Evolutionary conservation across 2,888 invertebrate genomes (phyloP).

Genomic region (Netelia melanura): DNA sequence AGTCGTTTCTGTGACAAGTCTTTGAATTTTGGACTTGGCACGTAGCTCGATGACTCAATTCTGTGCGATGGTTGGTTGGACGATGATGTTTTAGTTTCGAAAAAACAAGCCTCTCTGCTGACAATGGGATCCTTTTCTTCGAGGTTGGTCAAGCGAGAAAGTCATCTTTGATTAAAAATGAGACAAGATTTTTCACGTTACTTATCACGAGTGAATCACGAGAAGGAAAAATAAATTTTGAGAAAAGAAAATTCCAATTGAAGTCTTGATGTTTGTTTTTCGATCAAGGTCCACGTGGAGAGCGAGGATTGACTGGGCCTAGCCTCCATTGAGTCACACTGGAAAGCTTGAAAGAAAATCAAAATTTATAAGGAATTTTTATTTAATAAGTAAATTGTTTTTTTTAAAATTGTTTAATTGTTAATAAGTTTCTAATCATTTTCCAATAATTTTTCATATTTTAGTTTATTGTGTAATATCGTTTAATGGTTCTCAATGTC

Average conservation of each 20-base stretch:
- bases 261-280: constrained; percentile 1
- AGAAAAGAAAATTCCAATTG: background rate
- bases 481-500: background rate
- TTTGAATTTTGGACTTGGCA: constrained; percentile 9
- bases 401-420: background rate
- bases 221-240: background rate
- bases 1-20: background rate
- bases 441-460: background rate
- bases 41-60: background rate
- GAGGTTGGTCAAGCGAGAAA: background rate
- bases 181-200: constrained; percentile 16
- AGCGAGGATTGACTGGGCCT: background rate
- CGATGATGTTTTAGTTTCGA: background rate
- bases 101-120: constrained; percentile 1
- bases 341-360: background rate
- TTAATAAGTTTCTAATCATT: background rate
- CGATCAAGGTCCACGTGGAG: background rate
- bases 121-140: background rate
- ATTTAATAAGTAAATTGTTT: background rate
- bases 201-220: constrained; percentile 18
- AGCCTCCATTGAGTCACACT: background rate
- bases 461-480: too few relatives aligned
- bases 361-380: background rate
- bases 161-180: background rate
- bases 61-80: too few relatives aligned